phyloP scores from a whole-genome alignment of 1,140 invertebrate genomes.

The Papilio xuthus region DNA sequence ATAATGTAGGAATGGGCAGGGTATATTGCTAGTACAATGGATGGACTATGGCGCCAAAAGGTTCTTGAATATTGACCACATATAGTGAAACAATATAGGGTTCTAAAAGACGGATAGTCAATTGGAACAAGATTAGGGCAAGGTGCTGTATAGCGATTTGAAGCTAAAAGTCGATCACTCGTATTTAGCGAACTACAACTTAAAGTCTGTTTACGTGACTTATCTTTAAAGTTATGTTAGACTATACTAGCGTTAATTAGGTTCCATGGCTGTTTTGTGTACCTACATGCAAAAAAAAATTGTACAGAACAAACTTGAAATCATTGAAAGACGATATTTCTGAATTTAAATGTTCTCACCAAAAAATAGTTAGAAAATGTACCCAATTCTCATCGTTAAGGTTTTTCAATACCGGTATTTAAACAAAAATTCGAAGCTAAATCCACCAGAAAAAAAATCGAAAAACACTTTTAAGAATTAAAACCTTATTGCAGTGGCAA shows the following conservation, averaged over 20 bases:
- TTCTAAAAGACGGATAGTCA: background rate
- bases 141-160: background rate
- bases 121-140: background rate
- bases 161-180: background rate
- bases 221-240: too few species aligned
- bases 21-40: constrained; percentile 4
- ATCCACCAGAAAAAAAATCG: background rate
- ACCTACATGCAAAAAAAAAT: too few species aligned
- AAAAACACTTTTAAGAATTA: background rate
- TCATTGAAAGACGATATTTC: too few species aligned
- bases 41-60: background rate
- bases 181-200: background rate
- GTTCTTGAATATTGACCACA: background rate
- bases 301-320: too few species aligned
- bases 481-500: background rate
- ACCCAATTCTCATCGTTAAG: background rate
- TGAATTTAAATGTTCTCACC: too few species aligned
- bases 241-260: too few species aligned
- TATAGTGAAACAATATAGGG: background rate
- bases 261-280: too few species aligned
- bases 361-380: background rate
- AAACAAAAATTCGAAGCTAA: background rate
- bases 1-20: background rate
- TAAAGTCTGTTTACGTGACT: too few species aligned
- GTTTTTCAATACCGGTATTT: background rate